phyloP scores from a whole-genome alignment of 2,797 vertebrate species.

The Chanos chanos region DNA sequence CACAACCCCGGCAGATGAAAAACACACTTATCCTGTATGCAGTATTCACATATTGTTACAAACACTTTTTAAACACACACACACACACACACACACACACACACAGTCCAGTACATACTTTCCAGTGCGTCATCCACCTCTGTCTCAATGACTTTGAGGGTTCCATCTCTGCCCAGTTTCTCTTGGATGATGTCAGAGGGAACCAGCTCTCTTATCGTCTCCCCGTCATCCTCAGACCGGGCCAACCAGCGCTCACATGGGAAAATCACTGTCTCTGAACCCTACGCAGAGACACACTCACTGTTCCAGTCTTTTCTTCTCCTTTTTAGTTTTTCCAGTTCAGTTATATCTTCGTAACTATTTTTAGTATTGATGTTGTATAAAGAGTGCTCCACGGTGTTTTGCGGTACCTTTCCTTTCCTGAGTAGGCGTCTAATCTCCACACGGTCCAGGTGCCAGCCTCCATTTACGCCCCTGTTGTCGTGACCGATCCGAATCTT shows the following conservation, averaged over 20 bases:
- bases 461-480: slow-evolving; percentile 82
- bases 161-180: slow-evolving; percentile 88
- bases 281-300: slow-evolving; percentile 63
- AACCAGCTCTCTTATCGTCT: slow-evolving; percentile 88
- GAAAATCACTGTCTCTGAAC: slow-evolving; percentile 90
- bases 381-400: too few relatives aligned
- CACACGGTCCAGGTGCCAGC: slow-evolving; percentile 91
- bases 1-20: too few relatives aligned
- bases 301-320: too few relatives aligned
- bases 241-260: slow-evolving; percentile 92
- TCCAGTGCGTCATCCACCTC: slow-evolving; percentile 94
- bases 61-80: not conserved
- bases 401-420: slow-evolving; percentile 89
- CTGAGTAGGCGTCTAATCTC: slow-evolving; percentile 87
- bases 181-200: slow-evolving; percentile 92
- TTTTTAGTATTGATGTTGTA: too few relatives aligned
- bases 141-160: slow-evolving; percentile 83
- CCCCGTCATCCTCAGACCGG: slow-evolving; percentile 90
- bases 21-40: too few relatives aligned
- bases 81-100: not conserved
- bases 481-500: slow-evolving; percentile 94
- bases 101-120: slow-evolving; percentile 70
- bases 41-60: not conserved
- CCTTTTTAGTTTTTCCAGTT: too few relatives aligned
- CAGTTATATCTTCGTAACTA: too few relatives aligned